A percentile compares a stretch with the other conserved stretches of the same genome.
phyloP scores from a whole-genome alignment of 2,888 invertebrate species.

The Choristoneura rosaceana region DNA sequence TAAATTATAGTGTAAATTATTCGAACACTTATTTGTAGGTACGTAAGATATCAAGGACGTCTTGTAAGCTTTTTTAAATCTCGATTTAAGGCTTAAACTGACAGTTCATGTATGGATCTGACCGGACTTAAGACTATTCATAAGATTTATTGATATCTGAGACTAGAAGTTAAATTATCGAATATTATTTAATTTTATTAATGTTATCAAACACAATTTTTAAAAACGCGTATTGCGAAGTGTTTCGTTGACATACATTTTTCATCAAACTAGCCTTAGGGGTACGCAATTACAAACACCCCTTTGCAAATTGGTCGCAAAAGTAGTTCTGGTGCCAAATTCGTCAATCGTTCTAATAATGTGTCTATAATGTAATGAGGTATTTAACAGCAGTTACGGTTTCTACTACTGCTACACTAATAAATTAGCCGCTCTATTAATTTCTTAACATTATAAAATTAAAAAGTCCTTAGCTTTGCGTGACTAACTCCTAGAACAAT shows the following conservation, averaged over 20 bases:
- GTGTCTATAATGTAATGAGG: conserved; percentile 13
- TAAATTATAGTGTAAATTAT: too few relatives aligned
- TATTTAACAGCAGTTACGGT: neutral
- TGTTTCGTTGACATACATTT: conserved; percentile 22
- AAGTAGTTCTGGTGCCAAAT: conserved; percentile 34
- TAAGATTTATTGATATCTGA: too few relatives aligned
- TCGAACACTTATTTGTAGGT: too few relatives aligned
- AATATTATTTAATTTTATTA: neutral
- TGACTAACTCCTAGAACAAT: too few relatives aligned
- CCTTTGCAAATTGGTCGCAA: conserved; percentile 38
- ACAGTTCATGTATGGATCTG: too few relatives aligned
- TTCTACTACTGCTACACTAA: neutral
- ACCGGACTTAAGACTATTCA: too few relatives aligned
- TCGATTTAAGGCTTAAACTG: too few relatives aligned
- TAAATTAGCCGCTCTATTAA: neutral
- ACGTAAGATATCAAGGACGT: too few relatives aligned
- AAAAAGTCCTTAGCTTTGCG: too few relatives aligned
- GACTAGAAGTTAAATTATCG: too few relatives aligned
- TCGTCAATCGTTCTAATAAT: conserved; percentile 20
- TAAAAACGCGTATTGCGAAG: neutral
- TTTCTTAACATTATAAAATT: too few relatives aligned
- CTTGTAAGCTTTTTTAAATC: too few relatives aligned
- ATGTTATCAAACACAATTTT: neutral
- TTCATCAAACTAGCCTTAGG: conserved; percentile 16
- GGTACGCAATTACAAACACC: conserved; percentile 33